phyloP scores from a whole-genome alignment of 2,113 vertebrate genomes.

The Cephalopholis sonnerati region DNA sequence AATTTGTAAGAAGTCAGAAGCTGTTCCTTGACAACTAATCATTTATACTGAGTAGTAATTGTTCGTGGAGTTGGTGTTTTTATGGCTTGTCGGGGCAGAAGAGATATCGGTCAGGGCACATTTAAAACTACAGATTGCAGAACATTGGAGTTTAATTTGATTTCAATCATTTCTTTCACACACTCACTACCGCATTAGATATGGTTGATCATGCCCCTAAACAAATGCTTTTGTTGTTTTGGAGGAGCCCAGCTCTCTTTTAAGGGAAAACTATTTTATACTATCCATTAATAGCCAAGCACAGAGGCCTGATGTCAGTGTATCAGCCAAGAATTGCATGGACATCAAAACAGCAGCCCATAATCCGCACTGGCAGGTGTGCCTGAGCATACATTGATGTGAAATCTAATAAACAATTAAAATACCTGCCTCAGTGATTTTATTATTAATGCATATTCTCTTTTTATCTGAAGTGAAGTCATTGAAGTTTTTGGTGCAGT shows the following conservation, averaged over 20 bases:
- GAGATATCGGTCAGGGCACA: no score
- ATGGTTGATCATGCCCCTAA: neutral
- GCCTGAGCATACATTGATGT: neutral
- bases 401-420: constrained; percentile 1
- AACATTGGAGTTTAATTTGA: no score
- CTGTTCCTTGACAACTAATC: no score
- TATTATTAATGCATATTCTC: neutral
- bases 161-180: no score
- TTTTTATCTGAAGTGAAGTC: neutral
- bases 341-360: neutral
- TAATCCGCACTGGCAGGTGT: constrained; percentile 12
- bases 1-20: no score
- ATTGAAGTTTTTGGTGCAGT: neutral
- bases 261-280: neutral
- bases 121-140: no score
- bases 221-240: neutral
- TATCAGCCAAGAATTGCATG: neutral
- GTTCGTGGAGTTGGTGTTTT: no score
- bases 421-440: neutral
- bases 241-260: no score
- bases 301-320: no score
- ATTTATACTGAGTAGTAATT: no score
- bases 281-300: neutral
- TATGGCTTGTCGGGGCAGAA: no score
- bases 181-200: no score